Evolutionary conservation across 1,140 invertebrate genomes (phyloP), one percentile per base, ranked within the genome.

Genomic region (Lordiphosa clarofinis): DNA sequence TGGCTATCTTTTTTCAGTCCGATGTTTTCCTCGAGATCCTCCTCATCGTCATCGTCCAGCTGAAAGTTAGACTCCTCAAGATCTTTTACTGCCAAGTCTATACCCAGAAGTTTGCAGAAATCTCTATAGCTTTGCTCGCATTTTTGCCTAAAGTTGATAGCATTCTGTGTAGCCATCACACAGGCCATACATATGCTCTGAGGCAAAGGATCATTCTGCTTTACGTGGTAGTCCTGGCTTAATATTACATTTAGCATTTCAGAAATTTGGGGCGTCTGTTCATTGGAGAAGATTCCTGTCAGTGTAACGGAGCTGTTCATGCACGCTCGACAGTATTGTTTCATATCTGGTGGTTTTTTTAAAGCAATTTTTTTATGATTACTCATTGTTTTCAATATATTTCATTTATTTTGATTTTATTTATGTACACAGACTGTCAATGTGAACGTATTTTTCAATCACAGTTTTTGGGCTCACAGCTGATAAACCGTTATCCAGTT

Each of bases 151-250:
- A 73, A 74, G 5, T 39, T 28, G 21, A 53, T 62, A 4, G 68
- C 68, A 42, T 48, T 66, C 39, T 73, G 40, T 1, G 70, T 46
- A 6, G 56, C 70, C 31, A 56, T 31, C 8, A 56, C 40, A 35
- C 70, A 73, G 12, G 38, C 10, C n/a, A 33, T 47, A 8, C 70
- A 71, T 13, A 62, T 55, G 40, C 52, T 50, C n/a, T 68, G 63
- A 4, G 64, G 64, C 15, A 68, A 33, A 15, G 24, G 28, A 68
- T 68, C 64, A 31, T 31, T 8, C 8, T 21, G 36, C 4, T 42
- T 46, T 1, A 68, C 64, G 7, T 28, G 47, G 9, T 37, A 68
- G 15, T 35, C 28, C 11, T 68, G 35, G 11, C 15, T 13, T 12
- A 68, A 37, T 12, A 68, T 39, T 8, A 43, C 49, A 15, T 68